Base-by-base conservation (phyloP, 2,888 invertebrate genomes). In the Drosophila barbarae region DNA sequence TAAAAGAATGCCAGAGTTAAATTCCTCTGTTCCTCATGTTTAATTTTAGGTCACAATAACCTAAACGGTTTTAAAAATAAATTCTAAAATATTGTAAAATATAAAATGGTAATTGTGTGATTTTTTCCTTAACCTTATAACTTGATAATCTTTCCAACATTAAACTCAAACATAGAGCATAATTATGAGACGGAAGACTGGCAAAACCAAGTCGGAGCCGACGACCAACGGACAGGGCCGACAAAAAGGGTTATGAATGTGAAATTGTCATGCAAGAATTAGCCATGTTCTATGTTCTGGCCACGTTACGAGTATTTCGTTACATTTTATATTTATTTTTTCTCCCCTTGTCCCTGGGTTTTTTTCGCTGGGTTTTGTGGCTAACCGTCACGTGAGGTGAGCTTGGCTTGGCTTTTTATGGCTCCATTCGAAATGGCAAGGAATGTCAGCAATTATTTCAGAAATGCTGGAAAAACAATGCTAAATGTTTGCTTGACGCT, bases 191-290 rank as follows among this genome's bases (percentile, higher is more conserved):
- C 76, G 74, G 61, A 81, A 74, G 71, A 65, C 65, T 71, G 84
- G 68, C 70, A 69, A 60, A 63, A 63, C 46, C 30, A 13, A 46
- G 46, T 18, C 46, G 18, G 49, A 65, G 74, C 53, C 70, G 65
- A 69, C 80, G 65, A 67, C 80, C 63, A 71, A 49, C 57, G 59
- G 57, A 65, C 64, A 65, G 51, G 53, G 49, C 65, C 51, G 60
- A 39, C 74, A 74, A 75, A 80, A 84, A 83, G 81, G 81, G 85
- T 87, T 87, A 87, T 87, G 86, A 87, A 87, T 87, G 87, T 86
- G 87, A 74, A 84, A 81, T 86, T 87, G 87, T 87, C 87, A 87
- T 87, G 87, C 87, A 82, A 87, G 87, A 87, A 86, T 87, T 87
- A 87, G 85, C 84, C 76, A 77, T 80, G 82, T 86, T 84, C 73